These are phyloP conservation scores for Zalophus californianus DNA, from an alignment of 2,797 vertebrate genomes.

Conservation along the genomic window DNA sequence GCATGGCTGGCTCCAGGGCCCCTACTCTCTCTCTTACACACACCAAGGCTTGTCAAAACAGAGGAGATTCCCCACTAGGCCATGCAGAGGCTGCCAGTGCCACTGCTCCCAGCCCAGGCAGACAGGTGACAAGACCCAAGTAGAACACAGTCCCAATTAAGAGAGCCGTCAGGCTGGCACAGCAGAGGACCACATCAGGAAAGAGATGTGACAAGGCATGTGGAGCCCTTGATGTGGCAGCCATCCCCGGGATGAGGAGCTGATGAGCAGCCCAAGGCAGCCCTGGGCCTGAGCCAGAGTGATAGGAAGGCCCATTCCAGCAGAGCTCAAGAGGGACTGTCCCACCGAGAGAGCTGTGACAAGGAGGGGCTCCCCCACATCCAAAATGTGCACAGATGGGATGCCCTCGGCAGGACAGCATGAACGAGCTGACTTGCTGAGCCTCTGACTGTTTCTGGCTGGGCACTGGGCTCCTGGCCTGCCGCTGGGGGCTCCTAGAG, in stretches of 20 bases:
- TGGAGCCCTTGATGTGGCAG: not conserved
- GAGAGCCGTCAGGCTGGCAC: not conserved
- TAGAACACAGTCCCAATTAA: not conserved
- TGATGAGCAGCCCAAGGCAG: rapidly evolving
- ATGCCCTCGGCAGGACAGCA: not conserved
- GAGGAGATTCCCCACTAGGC: not conserved
- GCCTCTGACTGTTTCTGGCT: not conserved
- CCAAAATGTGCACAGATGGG: rapidly evolving
- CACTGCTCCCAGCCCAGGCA: not conserved
- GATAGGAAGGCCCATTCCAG: not conserved
- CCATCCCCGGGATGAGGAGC: not conserved
- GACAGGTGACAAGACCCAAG: no score
- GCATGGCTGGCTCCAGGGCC: not conserved
- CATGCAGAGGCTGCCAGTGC: no score
- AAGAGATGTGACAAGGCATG: rapidly evolving
- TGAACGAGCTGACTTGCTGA: rapidly evolving
- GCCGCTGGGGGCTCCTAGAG: rapidly evolving
- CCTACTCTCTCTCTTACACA: not conserved
- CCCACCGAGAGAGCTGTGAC: not conserved
- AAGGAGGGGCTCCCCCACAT: no score
- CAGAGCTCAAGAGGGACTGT: not conserved
- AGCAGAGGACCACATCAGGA: no score
- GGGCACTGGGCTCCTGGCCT: not conserved
- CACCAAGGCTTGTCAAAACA: not conserved
- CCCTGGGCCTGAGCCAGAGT: no score